Evolutionary conservation across 2,797 vertebrate genomes (phyloP).

Genomic region (Myotis findleyi): DNA sequence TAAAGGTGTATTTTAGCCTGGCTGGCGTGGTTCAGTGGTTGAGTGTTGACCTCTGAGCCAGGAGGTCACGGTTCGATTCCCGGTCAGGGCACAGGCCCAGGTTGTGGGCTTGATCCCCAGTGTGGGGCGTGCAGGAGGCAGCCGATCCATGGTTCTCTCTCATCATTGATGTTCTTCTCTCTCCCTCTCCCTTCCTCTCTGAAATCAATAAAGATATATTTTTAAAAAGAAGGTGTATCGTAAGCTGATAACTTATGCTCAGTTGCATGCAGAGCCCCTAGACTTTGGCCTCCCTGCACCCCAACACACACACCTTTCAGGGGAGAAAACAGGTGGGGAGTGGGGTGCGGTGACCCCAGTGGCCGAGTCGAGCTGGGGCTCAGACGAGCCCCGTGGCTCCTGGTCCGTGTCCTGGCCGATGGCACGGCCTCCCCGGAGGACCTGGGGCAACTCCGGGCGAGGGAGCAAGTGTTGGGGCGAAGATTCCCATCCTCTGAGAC

Average conservation of each 20-base stretch:
- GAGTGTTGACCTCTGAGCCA: no score
- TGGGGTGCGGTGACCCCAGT: rapidly evolving
- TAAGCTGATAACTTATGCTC: no score
- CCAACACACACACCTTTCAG: neutral
- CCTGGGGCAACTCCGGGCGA: neutral
- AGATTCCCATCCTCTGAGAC: neutral
- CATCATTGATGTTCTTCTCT: no score
- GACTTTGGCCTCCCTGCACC: neutral
- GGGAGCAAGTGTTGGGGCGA: neutral
- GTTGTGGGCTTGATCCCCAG: no score
- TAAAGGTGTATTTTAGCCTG: neutral
- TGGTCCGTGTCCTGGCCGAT: neutral
- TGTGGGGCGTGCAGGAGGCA: no score
- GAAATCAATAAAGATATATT: no score
- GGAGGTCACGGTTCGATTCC: no score
- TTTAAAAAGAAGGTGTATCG: neutral
- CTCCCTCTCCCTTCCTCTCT: no score
- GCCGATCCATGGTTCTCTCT: no score
- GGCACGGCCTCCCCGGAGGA: neutral
- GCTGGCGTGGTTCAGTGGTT: no score
- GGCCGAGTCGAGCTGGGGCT: neutral
- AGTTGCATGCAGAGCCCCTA: neutral
- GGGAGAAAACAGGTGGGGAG: no score
- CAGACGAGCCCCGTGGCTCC: neutral
- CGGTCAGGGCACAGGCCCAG: no score